Percentiles rank a stretch among this genome's conserved stretches.
Conservation (phyloP, 2,888 invertebrate species). For the Drosophila lutescens region DNA sequence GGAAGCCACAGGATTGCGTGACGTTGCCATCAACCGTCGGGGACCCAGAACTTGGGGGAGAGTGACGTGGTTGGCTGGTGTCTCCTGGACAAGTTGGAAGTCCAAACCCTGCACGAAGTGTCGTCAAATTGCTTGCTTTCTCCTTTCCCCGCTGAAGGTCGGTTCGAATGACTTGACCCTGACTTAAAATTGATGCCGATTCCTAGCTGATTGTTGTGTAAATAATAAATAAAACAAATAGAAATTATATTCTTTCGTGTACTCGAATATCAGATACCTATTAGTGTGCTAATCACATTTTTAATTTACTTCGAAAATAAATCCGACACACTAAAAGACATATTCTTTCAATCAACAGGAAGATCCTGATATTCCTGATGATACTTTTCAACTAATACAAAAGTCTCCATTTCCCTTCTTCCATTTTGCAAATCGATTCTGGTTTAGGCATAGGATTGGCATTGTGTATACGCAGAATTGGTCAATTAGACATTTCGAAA, state of each 20-base stretch:
- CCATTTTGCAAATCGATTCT: background rate
- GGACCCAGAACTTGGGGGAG: constrained; percentile 3
- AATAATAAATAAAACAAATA: constrained; percentile 49
- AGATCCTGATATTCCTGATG: too few relatives aligned
- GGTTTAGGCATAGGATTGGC: background rate
- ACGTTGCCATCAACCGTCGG: constrained; percentile 10
- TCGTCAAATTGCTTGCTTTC: constrained; percentile 3
- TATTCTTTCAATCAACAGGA: too few relatives aligned
- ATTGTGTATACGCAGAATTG: background rate
- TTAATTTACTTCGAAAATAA: too few relatives aligned
- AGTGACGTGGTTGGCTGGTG: background rate
- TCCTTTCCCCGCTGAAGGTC: constrained; percentile 17
- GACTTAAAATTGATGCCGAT: constrained; percentile 2
- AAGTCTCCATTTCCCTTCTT: too few relatives aligned
- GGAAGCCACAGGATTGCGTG: constrained; percentile 36
- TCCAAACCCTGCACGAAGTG: constrained; percentile 13
- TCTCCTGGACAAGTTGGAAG: constrained; percentile 22
- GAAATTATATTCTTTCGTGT: background rate
- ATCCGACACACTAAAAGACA: too few relatives aligned
- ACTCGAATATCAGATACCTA: background rate
- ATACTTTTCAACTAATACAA: too few relatives aligned
- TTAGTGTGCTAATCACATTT: background rate
- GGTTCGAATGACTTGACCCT: constrained; percentile 34
- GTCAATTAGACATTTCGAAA: background rate
- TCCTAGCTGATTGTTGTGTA: constrained; percentile 29